Evolutionary conservation across 1,140 invertebrate genomes (phyloP).

Genomic region (Calliopsis andreniformis): DNA sequence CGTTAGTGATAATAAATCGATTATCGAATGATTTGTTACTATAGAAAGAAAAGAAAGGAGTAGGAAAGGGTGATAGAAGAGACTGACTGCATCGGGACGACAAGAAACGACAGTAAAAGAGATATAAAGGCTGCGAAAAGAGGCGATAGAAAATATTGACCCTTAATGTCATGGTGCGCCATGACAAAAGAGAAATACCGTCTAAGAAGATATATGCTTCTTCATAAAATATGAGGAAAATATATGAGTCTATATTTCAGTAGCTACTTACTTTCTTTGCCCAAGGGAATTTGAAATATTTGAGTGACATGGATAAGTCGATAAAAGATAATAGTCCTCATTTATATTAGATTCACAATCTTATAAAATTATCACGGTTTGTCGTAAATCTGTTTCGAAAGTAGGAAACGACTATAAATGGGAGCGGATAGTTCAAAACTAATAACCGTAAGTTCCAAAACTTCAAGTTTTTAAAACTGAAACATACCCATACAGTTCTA

Average conservation of each 20-base stretch:
- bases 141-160: constrained; percentile 10
- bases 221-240: too few species aligned
- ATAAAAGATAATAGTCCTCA: too few species aligned
- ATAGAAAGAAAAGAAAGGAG: not conserved
- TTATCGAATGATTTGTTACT: too few species aligned
- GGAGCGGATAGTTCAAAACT: not conserved
- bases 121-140: not conserved
- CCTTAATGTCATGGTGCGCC: not conserved
- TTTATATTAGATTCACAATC: too few species aligned
- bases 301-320: too few species aligned
- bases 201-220: not conserved
- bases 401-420: not conserved
- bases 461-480: not conserved
- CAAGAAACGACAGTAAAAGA: not conserved
- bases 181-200: constrained; percentile 19
- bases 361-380: too few species aligned
- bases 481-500: not conserved
- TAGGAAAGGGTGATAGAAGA: not conserved
- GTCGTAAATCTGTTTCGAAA: not conserved
- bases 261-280: too few species aligned
- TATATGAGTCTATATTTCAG: too few species aligned
- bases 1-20: too few species aligned
- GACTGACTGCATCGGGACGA: not conserved
- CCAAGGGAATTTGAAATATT: too few species aligned
- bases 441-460: not conserved